Evolutionary conservation across 1,140 invertebrate genomes (phyloP).

Genomic region (Ips nitidus): DNA sequence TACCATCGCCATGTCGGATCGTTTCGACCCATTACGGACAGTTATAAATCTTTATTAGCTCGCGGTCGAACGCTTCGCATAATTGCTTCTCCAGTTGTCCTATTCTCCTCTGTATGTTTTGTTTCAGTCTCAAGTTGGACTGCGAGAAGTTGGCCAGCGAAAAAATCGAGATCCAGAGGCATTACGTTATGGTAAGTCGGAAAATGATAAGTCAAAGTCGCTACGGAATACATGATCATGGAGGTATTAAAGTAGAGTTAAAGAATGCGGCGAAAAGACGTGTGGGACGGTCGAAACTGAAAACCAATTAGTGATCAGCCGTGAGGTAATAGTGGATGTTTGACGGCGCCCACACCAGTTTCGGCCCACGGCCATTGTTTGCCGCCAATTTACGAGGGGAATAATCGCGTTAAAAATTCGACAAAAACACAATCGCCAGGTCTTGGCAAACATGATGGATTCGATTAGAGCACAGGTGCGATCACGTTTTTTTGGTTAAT

Average conservation of each 20-base stretch:
- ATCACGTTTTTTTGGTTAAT: background rate
- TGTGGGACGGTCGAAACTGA: background rate
- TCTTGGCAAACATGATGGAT: slow-evolving; percentile 7
- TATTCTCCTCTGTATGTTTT: too few species aligned
- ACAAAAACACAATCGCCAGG: background rate
- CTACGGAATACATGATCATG: background rate
- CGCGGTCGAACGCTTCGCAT: background rate
- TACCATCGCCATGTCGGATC: slow-evolving; percentile 9
- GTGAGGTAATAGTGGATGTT: background rate
- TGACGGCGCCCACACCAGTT: background rate
- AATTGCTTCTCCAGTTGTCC: background rate
- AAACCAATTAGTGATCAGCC: background rate
- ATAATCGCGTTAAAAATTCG: slow-evolving; percentile 2
- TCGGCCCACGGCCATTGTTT: background rate
- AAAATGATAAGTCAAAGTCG: background rate
- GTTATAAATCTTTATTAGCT: slow-evolving; percentile 10
- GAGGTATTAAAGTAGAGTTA: background rate
- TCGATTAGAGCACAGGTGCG: slow-evolving; percentile 1
- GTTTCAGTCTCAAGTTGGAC: slow-evolving; percentile 81
- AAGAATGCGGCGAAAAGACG: background rate
- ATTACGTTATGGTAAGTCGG: slow-evolving; percentile 95
- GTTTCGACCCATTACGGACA: slow-evolving; percentile 6
- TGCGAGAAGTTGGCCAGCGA: slow-evolving; percentile 96
- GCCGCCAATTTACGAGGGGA: background rate
- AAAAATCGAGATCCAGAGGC: slow-evolving; percentile 97